Conservation (phyloP, 2,888 invertebrate species). For the Deilephila elpenor region DNA sequence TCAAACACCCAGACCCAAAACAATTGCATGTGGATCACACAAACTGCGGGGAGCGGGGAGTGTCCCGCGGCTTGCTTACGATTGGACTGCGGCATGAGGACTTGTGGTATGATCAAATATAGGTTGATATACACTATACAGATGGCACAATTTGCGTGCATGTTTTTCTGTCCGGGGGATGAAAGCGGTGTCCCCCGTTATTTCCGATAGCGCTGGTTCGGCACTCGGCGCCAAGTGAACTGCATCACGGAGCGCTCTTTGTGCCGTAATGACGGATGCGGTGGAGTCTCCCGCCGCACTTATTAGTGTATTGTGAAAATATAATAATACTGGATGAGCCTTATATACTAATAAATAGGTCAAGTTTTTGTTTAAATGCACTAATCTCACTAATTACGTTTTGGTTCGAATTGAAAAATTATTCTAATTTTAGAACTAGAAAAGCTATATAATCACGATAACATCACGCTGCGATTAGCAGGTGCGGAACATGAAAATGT, state of each 20-base stretch:
- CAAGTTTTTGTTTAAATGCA: not conserved
- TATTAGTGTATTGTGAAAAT: slow-evolving; percentile 54
- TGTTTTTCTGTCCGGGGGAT: not conserved
- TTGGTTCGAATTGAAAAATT: not conserved
- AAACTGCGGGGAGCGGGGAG: too few species aligned
- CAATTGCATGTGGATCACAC: too few species aligned
- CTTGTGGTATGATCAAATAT: not conserved
- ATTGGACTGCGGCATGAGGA: too few species aligned
- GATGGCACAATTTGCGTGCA: too few species aligned
- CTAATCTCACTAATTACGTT: not conserved
- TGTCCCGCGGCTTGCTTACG: too few species aligned
- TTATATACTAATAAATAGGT: not conserved
- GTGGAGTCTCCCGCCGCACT: slow-evolving; percentile 61
- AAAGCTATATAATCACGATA: too few species aligned
- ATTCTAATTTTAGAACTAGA: too few species aligned
- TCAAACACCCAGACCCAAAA: too few species aligned
- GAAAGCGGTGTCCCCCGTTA: slow-evolving; percentile 17
- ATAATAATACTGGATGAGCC: slow-evolving; percentile 35
- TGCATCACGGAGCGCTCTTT: slow-evolving; percentile 50
- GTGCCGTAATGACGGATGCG: slow-evolving; percentile 64
- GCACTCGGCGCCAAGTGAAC: slow-evolving; percentile 29
- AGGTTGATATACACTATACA: too few species aligned
- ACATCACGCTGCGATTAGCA: too few species aligned
- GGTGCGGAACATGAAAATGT: too few species aligned
- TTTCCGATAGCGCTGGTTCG: slow-evolving; percentile 25